phyloP scores from a whole-genome alignment of 2,888 invertebrate species.

The Rhagophthalmus giganteus region DNA sequence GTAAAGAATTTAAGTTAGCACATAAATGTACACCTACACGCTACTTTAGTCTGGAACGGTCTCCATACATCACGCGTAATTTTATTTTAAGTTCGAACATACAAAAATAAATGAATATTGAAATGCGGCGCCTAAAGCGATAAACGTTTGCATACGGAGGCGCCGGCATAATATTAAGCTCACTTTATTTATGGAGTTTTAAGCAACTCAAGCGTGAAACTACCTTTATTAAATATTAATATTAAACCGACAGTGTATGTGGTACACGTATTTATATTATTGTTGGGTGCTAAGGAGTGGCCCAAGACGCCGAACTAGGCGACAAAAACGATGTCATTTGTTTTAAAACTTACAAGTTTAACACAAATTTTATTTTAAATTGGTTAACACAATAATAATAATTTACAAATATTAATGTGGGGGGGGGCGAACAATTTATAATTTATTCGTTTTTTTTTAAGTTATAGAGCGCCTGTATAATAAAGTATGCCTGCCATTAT shows the following conservation, averaged over 20 bases:
- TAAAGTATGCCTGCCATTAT: too few relatives aligned
- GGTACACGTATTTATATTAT: too few relatives aligned
- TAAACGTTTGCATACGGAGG: conserved; percentile 37
- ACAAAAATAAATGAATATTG: conserved; percentile 38
- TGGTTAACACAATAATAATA: background rate
- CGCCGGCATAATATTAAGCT: conserved; percentile 35
- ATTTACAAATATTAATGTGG: too few relatives aligned
- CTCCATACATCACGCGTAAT: conserved; percentile 32
- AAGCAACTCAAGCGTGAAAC: conserved; percentile 16
- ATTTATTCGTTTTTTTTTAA: too few relatives aligned
- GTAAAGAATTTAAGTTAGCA: conserved; percentile 18
- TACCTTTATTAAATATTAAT: conserved; percentile 21
- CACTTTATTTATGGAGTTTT: conserved; percentile 18
- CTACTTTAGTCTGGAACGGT: conserved; percentile 23
- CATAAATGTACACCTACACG: conserved; percentile 26
- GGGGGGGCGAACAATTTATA: too few relatives aligned
- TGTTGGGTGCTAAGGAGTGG: conserved; percentile 23
- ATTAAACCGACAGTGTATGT: conserved; percentile 17
- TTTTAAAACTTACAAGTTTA: conserved; percentile 1
- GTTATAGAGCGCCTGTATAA: too few relatives aligned
- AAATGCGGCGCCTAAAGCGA: conserved; percentile 36
- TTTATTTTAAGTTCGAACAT: conserved; percentile 31
- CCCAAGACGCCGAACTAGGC: conserved; percentile 9
- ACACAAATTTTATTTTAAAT: background rate
- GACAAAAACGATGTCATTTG: too few relatives aligned